Evolutionary conservation across 1,140 invertebrate genomes (phyloP), one percentile per base, ranked within the genome.

Genomic region (Anastatus disparis): DNA sequence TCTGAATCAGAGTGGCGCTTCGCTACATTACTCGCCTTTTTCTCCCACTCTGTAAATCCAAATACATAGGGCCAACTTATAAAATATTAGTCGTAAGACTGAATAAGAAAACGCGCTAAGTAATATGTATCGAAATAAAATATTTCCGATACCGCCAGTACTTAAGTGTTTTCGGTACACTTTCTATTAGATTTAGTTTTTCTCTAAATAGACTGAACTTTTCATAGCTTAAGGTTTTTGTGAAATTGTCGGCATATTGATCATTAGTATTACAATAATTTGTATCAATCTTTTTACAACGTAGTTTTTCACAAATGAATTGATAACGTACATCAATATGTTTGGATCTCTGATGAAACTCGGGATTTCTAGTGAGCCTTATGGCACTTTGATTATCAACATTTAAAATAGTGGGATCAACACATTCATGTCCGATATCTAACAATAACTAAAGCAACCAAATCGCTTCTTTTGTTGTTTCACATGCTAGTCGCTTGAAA

Each of bases 401-500:
- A 27, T 29, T 44, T n/a, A 74, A 26, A 52, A 26, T 9, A 2
- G 62, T 58, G 13, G 59, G n/a, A 17, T 13, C 10, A 35, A 20
- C 40, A 74, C 64, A 67, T 68, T 15, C 38, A 64, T 52, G 44
- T 48, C 56, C 67, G 29, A 74, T 66, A 40, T 70, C 72, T 26
- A 22, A 64, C 24, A 74, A 20, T 1, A 74, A 50, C 27, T 46
- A 67, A 40, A 64, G 29, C 7, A 74, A 27, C 64, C 72, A 71
- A 17, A 71, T 24, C 8, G 82, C 78, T 72, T 86, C 82, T 17
- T 78, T 82, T 9, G 81, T 81, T n/a, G 73, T 75, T 8, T 75
- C 15, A 20, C 71, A 64, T 0, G 38, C 24, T 75, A 84, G 82
- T 55, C 76, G 76, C 40, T 78, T 75, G 10, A 74, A 76, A 12